Conservation (phyloP, 2,113 vertebrate species). For the Heteronetta atricapilla region DNA sequence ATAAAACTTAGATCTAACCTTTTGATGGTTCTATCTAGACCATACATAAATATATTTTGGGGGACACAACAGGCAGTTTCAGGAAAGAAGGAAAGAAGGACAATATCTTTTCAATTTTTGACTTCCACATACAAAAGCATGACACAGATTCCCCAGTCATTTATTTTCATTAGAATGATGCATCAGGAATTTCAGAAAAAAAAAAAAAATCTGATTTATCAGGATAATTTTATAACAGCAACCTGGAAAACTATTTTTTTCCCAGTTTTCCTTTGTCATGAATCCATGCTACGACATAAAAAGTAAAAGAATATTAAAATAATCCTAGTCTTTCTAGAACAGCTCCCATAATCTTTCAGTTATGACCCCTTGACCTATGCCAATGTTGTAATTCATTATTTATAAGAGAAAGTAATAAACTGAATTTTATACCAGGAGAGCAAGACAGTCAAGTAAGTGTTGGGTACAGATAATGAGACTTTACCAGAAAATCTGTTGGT, state of each 20-base stretch:
- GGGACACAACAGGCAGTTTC: not conserved
- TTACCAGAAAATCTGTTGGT: slow-evolving; percentile 3
- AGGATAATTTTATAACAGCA: not conserved
- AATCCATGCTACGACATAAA: not conserved
- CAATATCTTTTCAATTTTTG: not conserved
- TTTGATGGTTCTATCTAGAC: not conserved
- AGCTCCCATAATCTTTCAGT: not conserved
- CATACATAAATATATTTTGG: not conserved
- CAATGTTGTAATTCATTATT: not conserved
- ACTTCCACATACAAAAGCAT: not conserved
- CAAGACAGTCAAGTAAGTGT: slow-evolving; percentile 12
- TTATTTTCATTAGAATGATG: not conserved
- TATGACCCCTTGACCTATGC: not conserved
- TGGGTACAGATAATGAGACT: slow-evolving; percentile 16
- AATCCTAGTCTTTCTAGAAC: not conserved
- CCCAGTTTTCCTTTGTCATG: not conserved
- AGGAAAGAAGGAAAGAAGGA: not conserved
- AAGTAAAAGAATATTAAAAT: not conserved
- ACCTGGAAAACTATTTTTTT: not conserved
- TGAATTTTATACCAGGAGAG: not conserved
- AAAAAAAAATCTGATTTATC: not conserved
- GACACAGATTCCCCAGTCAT: not conserved
- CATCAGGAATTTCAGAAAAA: not conserved
- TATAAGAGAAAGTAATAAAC: slow-evolving; percentile 41
- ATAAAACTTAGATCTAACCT: not conserved